These are phyloP conservation scores for Dendrocincla fuliginosa DNA, from an alignment of 2,797 vertebrate genomes.

Conservation along the genomic window DNA sequence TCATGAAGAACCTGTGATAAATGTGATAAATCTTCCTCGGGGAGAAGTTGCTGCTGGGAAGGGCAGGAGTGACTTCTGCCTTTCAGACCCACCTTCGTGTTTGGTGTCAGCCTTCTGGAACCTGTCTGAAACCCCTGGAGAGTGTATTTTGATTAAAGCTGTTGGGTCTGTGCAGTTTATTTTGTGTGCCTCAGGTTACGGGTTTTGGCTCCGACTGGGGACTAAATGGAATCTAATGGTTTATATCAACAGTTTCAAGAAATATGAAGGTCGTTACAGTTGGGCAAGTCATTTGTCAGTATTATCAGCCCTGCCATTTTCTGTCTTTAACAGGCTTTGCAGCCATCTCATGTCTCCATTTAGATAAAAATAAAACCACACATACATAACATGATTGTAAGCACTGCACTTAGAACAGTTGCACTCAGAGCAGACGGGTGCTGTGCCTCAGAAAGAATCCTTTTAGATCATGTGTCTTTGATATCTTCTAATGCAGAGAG, in stretches of 20 bases:
- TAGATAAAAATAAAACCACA: slow-evolving; percentile 19
- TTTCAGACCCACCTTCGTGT: neutral
- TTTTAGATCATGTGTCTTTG: slow-evolving; percentile 61
- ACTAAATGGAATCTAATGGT: neutral
- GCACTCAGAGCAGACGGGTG: neutral
- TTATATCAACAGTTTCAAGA: neutral
- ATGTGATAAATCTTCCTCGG: neutral
- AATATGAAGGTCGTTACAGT: neutral
- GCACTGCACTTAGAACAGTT: neutral
- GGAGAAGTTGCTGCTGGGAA: neutral
- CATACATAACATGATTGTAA: neutral
- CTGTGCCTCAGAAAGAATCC: neutral
- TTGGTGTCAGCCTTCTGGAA: neutral
- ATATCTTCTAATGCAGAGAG: slow-evolving; percentile 23
- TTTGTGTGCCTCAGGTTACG: neutral
- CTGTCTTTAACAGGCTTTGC: neutral
- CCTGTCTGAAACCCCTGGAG: neutral
- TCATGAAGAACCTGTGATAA: neutral
- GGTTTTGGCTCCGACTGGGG: neutral
- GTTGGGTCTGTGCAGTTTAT: neutral
- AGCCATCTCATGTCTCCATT: neutral
- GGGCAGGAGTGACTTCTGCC: neutral
- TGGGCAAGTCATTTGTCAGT: neutral
- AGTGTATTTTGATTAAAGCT: neutral
- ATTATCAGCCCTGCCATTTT: neutral